Percentiles rank a stretch among this genome's conserved stretches.
Evolutionary conservation across 1,140 invertebrate species (phyloP).

Genomic region (Daktulosphaira vitifoliae): DNA sequence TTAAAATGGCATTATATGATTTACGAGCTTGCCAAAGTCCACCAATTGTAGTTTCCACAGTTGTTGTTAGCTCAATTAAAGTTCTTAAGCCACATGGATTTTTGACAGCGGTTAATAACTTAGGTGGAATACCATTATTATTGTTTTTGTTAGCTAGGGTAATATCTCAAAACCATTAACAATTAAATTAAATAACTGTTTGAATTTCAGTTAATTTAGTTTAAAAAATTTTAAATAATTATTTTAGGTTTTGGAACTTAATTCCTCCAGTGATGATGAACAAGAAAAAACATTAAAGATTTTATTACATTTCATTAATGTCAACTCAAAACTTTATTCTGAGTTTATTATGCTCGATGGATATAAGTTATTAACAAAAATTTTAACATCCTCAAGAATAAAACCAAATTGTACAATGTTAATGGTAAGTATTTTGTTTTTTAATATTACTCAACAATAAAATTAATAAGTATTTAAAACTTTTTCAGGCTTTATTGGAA

Average conservation of each 20-base stretch:
- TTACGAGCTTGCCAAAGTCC: constrained; percentile 20
- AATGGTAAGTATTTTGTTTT: constrained; percentile 6
- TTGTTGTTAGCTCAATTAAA: constrained; percentile 24
- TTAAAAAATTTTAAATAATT: neutral
- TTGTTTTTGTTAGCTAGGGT: constrained; percentile 33
- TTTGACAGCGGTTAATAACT: constrained; percentile 13
- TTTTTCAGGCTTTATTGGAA: neutral
- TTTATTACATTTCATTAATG: constrained; percentile 16
- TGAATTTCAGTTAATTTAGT: neutral
- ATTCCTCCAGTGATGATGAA: constrained; percentile 12
- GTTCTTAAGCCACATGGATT: constrained; percentile 21
- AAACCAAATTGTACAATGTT: constrained; percentile 20
- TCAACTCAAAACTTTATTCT: constrained; percentile 29
- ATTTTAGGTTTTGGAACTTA: constrained; percentile 17
- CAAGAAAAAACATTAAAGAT: constrained; percentile 26
- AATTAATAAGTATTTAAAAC: no score
- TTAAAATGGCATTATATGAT: constrained; percentile 31
- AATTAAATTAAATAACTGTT: neutral
- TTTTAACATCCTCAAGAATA: constrained; percentile 9
- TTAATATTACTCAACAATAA: neutral
- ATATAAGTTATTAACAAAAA: constrained; percentile 31
- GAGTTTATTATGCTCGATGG: constrained; percentile 30
- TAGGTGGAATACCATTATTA: constrained; percentile 26
- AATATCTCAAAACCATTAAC: neutral
- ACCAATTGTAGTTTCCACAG: constrained; percentile 11